Evolutionary conservation across 1,140 invertebrate species (phyloP).

Genomic region (Tetramorium alpestre): DNA sequence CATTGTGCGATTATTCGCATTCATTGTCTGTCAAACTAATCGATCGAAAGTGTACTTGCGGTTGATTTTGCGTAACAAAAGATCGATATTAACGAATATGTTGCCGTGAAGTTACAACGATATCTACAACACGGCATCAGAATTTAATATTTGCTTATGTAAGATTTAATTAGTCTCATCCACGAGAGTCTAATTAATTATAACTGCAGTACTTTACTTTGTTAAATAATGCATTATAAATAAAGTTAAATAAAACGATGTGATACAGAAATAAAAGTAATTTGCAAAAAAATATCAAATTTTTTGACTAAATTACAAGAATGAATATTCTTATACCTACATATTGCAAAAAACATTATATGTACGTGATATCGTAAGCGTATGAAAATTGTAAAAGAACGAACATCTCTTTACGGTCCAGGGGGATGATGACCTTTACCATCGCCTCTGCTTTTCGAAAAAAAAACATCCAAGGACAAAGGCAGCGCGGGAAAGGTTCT

Average conservation of each 20-base stretch:
- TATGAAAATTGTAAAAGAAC: background rate
- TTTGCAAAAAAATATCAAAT: background rate
- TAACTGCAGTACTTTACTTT: background rate
- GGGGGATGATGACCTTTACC: slow-evolving; percentile 29
- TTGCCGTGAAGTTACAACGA: background rate
- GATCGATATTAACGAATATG: slow-evolving; percentile 1
- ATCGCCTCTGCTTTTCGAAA: slow-evolving; percentile 14
- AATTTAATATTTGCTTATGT: background rate
- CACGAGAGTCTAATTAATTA: background rate
- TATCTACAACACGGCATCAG: background rate
- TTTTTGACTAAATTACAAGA: background rate
- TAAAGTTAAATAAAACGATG: background rate
- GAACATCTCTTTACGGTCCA: slow-evolving; percentile 15
- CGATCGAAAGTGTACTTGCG: slow-evolving; percentile 10
- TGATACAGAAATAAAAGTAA: background rate
- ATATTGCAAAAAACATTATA: background rate
- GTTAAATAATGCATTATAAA: background rate
- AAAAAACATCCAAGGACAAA: slow-evolving; percentile 54
- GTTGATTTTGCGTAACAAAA: background rate
- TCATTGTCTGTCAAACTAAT: slow-evolving; percentile 23
- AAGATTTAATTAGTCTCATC: background rate
- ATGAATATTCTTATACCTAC: background rate
- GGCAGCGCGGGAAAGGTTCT: slow-evolving; percentile 72
- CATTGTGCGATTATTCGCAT: slow-evolving; percentile 33
- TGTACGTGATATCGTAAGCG: background rate